Conservation (phyloP, 2,797 vertebrate genomes). For the Acipenser ruthenus region DNA sequence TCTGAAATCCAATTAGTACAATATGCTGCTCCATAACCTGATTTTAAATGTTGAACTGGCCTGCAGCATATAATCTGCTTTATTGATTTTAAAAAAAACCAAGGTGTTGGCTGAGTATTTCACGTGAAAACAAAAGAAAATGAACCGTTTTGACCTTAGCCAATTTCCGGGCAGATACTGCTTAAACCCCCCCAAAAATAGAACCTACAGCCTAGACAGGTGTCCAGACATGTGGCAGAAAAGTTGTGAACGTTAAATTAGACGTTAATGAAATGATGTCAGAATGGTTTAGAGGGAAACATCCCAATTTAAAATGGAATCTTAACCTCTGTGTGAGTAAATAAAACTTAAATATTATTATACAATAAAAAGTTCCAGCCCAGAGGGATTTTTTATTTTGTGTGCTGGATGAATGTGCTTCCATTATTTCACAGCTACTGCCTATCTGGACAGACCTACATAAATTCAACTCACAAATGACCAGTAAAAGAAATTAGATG, state of each 20-base stretch:
- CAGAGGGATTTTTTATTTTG: neutral
- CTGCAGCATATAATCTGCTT: slow-evolving; percentile 30
- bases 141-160: slow-evolving; percentile 47
- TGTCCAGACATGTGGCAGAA: slow-evolving; percentile 39
- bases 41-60: slow-evolving; percentile 46
- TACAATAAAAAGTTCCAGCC: neutral
- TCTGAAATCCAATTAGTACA: slow-evolving; percentile 40
- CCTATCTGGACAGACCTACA: too few species aligned
- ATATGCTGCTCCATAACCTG: slow-evolving; percentile 41
- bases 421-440: neutral
- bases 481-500: slow-evolving; percentile 35
- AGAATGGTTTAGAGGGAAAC: neutral
- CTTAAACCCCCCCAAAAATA: slow-evolving; percentile 44
- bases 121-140: slow-evolving; percentile 60
- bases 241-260: slow-evolving; percentile 23
- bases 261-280: slow-evolving; percentile 22
- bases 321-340: neutral
- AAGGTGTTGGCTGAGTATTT: slow-evolving; percentile 65
- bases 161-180: slow-evolving; percentile 56
- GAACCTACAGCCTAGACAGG: slow-evolving; percentile 41
- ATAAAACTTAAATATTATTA: neutral
- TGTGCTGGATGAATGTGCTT: neutral
- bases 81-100: slow-evolving; percentile 49
- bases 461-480: neutral
- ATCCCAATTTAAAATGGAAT: neutral